Conservation (phyloP, 2,888 invertebrate species). For the Copidosoma aretas region DNA sequence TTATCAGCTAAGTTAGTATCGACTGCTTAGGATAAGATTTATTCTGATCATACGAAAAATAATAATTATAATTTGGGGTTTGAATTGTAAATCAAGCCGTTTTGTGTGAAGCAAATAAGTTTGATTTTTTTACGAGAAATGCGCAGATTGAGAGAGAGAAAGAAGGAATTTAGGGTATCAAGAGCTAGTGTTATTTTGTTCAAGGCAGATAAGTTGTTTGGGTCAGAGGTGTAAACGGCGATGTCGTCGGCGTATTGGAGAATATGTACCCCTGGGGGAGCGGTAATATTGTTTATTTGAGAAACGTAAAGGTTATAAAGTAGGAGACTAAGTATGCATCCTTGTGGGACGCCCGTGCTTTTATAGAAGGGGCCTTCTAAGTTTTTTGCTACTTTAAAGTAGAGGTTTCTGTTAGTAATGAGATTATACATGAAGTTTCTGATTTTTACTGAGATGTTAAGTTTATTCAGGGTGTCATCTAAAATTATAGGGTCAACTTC, state of each 20-base stretch:
- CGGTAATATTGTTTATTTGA: too few species aligned
- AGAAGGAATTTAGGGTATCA: too few species aligned
- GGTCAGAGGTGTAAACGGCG: background rate
- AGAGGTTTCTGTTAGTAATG: constrained; percentile 7
- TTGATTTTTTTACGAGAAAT: too few species aligned
- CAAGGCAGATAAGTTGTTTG: background rate
- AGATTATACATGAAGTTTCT: constrained; percentile 18
- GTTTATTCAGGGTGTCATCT: background rate
- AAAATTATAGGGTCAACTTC: constrained; percentile 1
- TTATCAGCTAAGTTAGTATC: too few species aligned
- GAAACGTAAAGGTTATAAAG: constrained; percentile 6
- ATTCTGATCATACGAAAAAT: too few species aligned
- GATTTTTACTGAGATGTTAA: constrained; percentile 9
- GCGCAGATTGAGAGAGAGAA: too few species aligned
- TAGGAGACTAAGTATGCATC: constrained; percentile 11
- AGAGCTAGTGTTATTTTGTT: background rate
- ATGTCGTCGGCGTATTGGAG: constrained; percentile 25
- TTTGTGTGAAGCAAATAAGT: too few species aligned
- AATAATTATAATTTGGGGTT: too few species aligned
- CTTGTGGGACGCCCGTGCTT: constrained; percentile 17
- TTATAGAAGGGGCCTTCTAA: constrained; percentile 12
- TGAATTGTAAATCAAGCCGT: too few species aligned
- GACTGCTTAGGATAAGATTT: too few species aligned
- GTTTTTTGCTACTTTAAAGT: constrained; percentile 10
- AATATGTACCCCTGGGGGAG: background rate